Base-by-base conservation (phyloP, 2,888 invertebrate genomes). In the Spodoptera littoralis region DNA sequence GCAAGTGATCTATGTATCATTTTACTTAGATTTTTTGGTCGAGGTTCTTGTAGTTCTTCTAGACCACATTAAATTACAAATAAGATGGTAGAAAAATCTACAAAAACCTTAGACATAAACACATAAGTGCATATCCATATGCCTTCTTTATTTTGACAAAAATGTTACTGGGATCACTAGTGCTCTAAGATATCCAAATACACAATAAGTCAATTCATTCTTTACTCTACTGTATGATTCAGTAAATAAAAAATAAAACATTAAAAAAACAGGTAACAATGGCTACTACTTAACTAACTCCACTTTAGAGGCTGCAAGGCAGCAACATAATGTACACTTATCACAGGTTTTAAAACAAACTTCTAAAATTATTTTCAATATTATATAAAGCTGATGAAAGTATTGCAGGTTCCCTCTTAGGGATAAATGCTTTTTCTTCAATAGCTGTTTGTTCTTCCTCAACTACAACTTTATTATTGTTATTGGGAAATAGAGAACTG, bases 351-450 rank as follows among this genome's bases (percentile, higher is more conserved):
- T 87, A 94, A 89, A 93, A 92, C 76, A 94, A 88, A 83, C 93
- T 93, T 83, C 86, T 91, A 82, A 92, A 92, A 79, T 93, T 91
- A 80, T 91, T 89, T 81, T 95, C 94, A 77, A 94, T 90, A 77
- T 91, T 88, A 69, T 87, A 73, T 67, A 94, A 85, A 43, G 92
- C 89, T 69, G 90, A 85, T 50, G 92, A 90, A 11, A 94, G 79
- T 24, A 94, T 63, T 58, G 91, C 92, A 24, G 86, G 85, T 70
- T 93, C 88, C 51, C 88, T 72, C 77, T 84, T 89, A 24, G 79
- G 70, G 57, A 69, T 77, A 54, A 65, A 72, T 58, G 77, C 53
- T 61, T 82, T 88, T 46, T 86, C 87, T 56, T 85, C 80, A 44
- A 30, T 44, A 54, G 27, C 45, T 55, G 73, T 63, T 56, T 78